A percentile compares a stretch with the other conserved stretches of the same genome.
phyloP scores from a whole-genome alignment of 2,888 invertebrate species.

The Nemurella pictetii region DNA sequence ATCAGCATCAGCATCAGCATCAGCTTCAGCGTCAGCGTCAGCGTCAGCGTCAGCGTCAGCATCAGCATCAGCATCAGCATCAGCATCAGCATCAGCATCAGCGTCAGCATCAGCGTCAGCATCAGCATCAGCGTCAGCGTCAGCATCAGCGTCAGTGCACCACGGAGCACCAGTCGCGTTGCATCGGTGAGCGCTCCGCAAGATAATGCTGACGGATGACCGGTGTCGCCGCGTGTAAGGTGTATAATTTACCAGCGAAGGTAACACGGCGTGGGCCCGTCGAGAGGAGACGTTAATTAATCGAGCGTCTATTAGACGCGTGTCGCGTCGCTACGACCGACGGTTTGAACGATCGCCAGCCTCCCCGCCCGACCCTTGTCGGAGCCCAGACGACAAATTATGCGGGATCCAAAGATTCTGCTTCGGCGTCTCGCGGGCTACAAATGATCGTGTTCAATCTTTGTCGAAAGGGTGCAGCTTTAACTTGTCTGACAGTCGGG shows the following conservation, averaged over 20 bases:
- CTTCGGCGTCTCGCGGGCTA: background rate
- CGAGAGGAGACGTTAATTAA: background rate
- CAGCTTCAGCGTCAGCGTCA: too few relatives aligned
- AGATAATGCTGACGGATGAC: background rate
- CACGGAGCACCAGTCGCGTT: background rate
- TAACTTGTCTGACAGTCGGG: background rate
- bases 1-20: background rate
- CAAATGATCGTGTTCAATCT: background rate
- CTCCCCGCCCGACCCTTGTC: background rate
- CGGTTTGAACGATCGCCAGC: background rate
- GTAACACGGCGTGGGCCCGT: background rate
- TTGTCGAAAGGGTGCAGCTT: background rate
- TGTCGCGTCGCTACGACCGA: background rate
- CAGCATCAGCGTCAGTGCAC: too few relatives aligned
- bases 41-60: too few relatives aligned
- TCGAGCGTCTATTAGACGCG: background rate
- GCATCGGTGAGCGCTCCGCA: background rate
- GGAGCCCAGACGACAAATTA: background rate
- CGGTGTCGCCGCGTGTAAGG: background rate
- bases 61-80: background rate
- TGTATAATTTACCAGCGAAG: background rate
- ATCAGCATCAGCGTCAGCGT: too few relatives aligned
- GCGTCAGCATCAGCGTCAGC: background rate
- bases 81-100: too few relatives aligned
- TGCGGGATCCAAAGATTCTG: background rate